Conservation (phyloP, 2,113 vertebrate genomes). For the Nematolebias whitei region DNA sequence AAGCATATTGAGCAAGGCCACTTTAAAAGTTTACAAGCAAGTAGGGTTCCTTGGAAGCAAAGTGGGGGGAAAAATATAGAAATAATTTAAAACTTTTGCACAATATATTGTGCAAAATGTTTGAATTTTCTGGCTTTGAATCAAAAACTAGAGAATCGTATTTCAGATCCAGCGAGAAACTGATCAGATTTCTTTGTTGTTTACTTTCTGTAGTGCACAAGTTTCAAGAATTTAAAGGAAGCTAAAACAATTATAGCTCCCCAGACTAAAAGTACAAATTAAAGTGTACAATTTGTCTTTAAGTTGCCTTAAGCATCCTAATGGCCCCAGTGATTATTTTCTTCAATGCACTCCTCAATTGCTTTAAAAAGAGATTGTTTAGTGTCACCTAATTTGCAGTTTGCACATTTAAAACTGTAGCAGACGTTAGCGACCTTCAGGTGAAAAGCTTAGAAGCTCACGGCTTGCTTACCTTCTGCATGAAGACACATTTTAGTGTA, state of each 20-base stretch:
- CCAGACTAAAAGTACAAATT: slow-evolving; percentile 26
- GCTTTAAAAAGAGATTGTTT: slow-evolving; percentile 75
- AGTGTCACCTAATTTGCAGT: slow-evolving; percentile 39
- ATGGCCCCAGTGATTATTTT: slow-evolving; percentile 10
- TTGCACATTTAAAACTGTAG: slow-evolving; percentile 54
- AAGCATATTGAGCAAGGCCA: too few relatives aligned
- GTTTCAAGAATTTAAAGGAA: neutral
- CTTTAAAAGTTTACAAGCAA: too few relatives aligned
- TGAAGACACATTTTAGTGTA: slow-evolving; percentile 53
- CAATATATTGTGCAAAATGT: neutral
- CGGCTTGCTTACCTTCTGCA: slow-evolving; percentile 70
- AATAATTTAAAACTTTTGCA: neutral
- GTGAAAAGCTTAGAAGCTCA: slow-evolving; percentile 46
- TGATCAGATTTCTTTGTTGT: slow-evolving; percentile 16
- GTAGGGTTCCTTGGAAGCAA: too few relatives aligned
- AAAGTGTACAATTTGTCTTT: slow-evolving; percentile 14
- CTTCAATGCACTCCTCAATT: slow-evolving; percentile 43
- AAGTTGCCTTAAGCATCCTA: slow-evolving; percentile 12
- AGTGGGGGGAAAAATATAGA: neutral
- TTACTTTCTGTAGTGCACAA: slow-evolving; percentile 1
- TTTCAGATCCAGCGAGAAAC: slow-evolving; percentile 8
- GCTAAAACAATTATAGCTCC: slow-evolving; percentile 7
- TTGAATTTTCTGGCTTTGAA: neutral
- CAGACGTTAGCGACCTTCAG: slow-evolving; percentile 46
- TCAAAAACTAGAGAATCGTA: slow-evolving; percentile 22